Conservation (phyloP, 1,140 invertebrate species). For the Apocrypta bakeri region DNA sequence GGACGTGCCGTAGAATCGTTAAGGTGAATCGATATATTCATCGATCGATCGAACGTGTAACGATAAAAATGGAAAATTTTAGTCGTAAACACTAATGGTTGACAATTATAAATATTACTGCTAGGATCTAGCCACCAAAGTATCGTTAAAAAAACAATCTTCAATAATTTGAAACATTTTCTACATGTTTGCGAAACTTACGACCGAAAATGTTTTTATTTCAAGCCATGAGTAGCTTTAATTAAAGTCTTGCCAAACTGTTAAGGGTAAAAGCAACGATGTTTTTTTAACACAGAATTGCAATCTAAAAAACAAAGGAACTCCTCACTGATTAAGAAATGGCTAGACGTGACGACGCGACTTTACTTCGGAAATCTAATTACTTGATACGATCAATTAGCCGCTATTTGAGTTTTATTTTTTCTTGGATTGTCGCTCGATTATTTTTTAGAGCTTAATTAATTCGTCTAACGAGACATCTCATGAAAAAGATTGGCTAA, state of each 20-base stretch:
- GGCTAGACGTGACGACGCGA: not conserved
- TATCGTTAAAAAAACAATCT: no score
- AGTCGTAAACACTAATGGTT: no score
- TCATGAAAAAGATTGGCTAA: not conserved
- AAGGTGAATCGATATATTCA: no score
- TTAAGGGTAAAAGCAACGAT: not conserved
- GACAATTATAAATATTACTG: no score
- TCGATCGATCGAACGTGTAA: no score
- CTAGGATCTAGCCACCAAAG: no score
- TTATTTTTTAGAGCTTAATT: not conserved
- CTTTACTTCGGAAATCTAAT: not conserved
- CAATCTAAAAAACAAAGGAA: conserved; percentile 9
- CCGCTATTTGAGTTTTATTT: not conserved
- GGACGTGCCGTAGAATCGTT: no score
- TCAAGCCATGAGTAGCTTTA: conserved; percentile 6
- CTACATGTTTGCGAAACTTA: no score
- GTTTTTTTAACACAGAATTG: not conserved
- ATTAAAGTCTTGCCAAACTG: not conserved
- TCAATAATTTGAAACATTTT: no score
- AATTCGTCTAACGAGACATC: not conserved
- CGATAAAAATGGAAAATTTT: no score
- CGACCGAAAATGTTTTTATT: no score
- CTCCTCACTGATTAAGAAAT: conserved; percentile 20
- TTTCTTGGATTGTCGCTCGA: not conserved
- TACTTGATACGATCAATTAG: conserved; percentile 5